These are phyloP conservation scores for Ianthella basta DNA, from an alignment of 37 sponge, comb jelly and placozoan genomes.

Conservation along the genomic window DNA sequence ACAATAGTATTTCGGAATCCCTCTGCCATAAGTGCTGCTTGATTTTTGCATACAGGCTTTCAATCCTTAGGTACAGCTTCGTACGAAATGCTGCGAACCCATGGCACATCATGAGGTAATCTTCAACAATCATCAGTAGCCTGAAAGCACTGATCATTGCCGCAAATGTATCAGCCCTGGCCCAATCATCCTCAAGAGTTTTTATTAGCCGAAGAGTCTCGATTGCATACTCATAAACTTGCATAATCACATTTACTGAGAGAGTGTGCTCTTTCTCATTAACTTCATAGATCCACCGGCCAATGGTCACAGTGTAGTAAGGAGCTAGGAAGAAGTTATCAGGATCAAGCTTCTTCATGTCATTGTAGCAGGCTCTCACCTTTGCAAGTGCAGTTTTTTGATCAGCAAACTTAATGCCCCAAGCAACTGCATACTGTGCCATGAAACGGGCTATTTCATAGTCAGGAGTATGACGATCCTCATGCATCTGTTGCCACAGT, in stretches of 20 bases:
- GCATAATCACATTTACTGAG: neutral
- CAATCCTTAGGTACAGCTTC: no score
- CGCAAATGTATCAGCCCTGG: neutral
- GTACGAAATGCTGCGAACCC: no score
- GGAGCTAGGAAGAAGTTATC: neutral
- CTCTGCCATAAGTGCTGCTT: no score
- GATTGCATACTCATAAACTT: neutral
- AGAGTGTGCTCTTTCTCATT: neutral
- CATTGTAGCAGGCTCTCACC: no score
- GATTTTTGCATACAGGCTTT: no score
- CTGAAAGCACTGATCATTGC: constrained; percentile 10
- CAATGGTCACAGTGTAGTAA: neutral
- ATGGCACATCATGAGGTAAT: no score
- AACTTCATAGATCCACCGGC: neutral
- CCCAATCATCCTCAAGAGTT: neutral
- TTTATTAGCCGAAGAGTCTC: neutral
- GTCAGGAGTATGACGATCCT: neutral
- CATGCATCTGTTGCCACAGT: neutral
- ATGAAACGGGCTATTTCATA: neutral
- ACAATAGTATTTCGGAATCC: no score
- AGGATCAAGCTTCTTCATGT: no score
- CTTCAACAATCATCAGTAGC: neutral
- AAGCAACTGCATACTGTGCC: no score
- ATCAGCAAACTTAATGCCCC: no score
- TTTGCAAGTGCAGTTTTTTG: no score